These are phyloP conservation scores for Gadus chalcogrammus DNA, from an alignment of 2,113 vertebrate species.

Conservation along the genomic window DNA sequence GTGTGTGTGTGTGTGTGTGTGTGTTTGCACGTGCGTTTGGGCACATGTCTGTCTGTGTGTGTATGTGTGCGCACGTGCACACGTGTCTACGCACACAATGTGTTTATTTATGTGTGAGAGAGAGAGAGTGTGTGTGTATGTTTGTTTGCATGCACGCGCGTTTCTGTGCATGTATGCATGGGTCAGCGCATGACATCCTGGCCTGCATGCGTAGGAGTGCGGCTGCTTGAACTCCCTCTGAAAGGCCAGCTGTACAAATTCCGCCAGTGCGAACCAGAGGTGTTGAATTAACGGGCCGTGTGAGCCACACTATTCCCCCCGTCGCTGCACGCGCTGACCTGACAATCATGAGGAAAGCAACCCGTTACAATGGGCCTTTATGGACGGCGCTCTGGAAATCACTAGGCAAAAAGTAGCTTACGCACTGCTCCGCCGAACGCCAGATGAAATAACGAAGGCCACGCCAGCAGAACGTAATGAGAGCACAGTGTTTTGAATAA, in stretches of 20 bases:
- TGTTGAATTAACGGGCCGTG: constrained; percentile 64
- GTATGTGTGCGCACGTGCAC: constrained; percentile 2
- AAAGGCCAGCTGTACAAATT: constrained; percentile 66
- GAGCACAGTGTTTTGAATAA: constrained; percentile 58
- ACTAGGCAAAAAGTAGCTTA: constrained; percentile 52
- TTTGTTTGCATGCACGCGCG: neutral
- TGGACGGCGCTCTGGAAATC: constrained; percentile 54
- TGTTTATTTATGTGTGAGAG: constrained; percentile 2
- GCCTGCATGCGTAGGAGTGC: constrained; percentile 47
- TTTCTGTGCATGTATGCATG: neutral
- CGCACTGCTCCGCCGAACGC: constrained; percentile 42
- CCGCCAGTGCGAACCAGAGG: constrained; percentile 50
- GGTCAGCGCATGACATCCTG: constrained; percentile 18
- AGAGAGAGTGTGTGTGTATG: constrained; percentile 26
- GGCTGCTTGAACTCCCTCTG: constrained; percentile 45
- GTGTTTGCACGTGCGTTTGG: no score
- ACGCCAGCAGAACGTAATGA: constrained; percentile 51
- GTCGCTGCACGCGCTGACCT: constrained; percentile 47
- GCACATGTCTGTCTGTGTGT: no score
- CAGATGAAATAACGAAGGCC: constrained; percentile 48
- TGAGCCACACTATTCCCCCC: constrained; percentile 40
- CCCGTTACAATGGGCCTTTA: constrained; percentile 57
- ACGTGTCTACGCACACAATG: neutral
- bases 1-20: constrained; percentile 27
- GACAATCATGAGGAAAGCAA: constrained; percentile 56